These are phyloP conservation scores for Virgularia gustaviana DNA, from an alignment of 92 coral and sea anemone species.

Conservation along the genomic window DNA sequence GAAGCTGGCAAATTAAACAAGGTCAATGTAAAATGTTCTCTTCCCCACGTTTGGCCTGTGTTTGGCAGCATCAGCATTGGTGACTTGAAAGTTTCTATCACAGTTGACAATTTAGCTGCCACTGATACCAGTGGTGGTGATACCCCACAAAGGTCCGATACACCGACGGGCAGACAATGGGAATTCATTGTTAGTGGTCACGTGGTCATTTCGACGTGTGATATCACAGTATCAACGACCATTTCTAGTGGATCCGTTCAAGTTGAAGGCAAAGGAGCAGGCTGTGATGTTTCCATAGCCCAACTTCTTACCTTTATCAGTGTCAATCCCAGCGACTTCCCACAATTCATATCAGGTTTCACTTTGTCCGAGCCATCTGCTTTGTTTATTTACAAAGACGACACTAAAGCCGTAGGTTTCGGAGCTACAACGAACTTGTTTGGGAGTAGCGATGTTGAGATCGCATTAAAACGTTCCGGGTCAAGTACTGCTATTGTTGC, in stretches of 20 bases:
- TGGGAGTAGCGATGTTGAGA: constrained; percentile 6
- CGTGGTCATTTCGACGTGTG: constrained; percentile 2
- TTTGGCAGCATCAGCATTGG: constrained; percentile 7
- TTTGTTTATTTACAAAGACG: not conserved
- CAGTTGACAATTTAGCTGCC: not conserved
- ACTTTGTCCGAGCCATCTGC: constrained; percentile 1
- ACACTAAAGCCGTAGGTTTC: not conserved
- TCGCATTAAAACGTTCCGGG: not conserved
- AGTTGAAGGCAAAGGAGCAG: not conserved
- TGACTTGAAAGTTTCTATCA: not conserved
- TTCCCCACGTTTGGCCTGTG: constrained; percentile 4
- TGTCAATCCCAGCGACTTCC: not conserved
- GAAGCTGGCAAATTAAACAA: not conserved
- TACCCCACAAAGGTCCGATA: not conserved
- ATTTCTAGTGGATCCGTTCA: not conserved
- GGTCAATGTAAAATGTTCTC: not conserved
- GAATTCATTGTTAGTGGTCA: not conserved
- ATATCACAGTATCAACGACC: not conserved
- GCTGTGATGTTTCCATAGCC: constrained; percentile 1
- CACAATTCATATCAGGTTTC: constrained; percentile 4
- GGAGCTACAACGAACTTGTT: constrained; percentile 13
- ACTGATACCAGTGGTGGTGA: not conserved
- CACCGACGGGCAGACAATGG: not conserved
- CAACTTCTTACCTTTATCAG: not conserved
- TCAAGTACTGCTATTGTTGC: not conserved